phyloP scores from a whole-genome alignment of 2,113 vertebrate species.

The Beaufortia kweichowensis region DNA sequence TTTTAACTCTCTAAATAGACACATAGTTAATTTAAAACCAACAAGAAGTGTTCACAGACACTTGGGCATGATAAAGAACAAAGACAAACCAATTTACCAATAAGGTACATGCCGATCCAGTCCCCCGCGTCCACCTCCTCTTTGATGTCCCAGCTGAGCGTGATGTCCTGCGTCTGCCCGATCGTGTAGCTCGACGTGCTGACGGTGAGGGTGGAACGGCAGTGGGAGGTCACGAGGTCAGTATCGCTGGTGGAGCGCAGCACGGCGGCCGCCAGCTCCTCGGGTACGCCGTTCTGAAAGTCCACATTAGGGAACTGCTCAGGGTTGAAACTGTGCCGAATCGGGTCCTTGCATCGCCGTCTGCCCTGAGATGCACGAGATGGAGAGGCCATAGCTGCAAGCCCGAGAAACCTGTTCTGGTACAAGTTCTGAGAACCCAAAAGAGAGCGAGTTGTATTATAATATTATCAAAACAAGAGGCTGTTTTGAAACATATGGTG shows the following conservation, averaged over 20 bases:
- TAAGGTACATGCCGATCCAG: slow-evolving; percentile 92
- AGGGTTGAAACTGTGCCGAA: slow-evolving; percentile 87
- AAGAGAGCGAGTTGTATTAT: neutral
- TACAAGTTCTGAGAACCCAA: slow-evolving; percentile 59
- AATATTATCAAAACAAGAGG: neutral
- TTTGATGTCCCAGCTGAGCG: slow-evolving; percentile 90
- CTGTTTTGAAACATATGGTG: neutral
- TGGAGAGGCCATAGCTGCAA: slow-evolving; percentile 82
- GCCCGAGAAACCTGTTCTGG: slow-evolving; percentile 63
- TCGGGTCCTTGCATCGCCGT: slow-evolving; percentile 83
- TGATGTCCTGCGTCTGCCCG: slow-evolving; percentile 81
- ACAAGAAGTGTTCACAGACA: too few relatives aligned
- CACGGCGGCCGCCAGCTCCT: slow-evolving; percentile 64
- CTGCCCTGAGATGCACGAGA: slow-evolving; percentile 82
- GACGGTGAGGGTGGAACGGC: slow-evolving; percentile 83
- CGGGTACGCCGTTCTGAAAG: slow-evolving; percentile 73
- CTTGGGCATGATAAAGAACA: too few relatives aligned
- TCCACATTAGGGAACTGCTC: slow-evolving; percentile 86
- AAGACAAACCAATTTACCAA: slow-evolving; percentile 68
- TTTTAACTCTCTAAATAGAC: too few relatives aligned
- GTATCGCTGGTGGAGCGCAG: slow-evolving; percentile 89
- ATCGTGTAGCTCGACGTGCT: slow-evolving; percentile 88
- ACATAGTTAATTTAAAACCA: too few relatives aligned
- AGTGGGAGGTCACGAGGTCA: slow-evolving; percentile 86
- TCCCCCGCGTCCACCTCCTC: slow-evolving; percentile 90